Percentiles rank a stretch among this genome's conserved stretches.
Evolutionary conservation across 2,797 vertebrate species (phyloP).

Genomic region (Sebastes kiyomatsui): DNA sequence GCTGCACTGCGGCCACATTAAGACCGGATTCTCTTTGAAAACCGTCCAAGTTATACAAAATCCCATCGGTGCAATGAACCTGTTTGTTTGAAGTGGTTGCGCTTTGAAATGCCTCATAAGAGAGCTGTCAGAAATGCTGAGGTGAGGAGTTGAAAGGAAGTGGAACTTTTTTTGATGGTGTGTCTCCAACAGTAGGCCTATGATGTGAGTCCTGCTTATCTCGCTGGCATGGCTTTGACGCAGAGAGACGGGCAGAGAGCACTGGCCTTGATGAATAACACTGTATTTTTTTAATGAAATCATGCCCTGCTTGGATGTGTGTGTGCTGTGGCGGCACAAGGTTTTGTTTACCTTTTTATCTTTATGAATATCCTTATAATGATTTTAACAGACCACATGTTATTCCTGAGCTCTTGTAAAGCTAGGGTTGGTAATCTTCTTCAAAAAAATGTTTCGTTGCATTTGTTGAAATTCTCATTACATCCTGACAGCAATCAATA

Average conservation of each 20-base stretch:
- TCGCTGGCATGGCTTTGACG: background rate
- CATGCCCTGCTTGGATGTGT: background rate
- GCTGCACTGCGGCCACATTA: conserved; percentile 12
- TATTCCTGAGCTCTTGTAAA: background rate
- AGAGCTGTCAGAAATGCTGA: conserved; percentile 24
- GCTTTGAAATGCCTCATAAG: conserved; percentile 57
- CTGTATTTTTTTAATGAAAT: conserved; percentile 4
- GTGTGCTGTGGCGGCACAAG: background rate
- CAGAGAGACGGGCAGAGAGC: background rate
- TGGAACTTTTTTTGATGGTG: conserved; percentile 12
- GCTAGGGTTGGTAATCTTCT: background rate
- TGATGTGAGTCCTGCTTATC: conserved; percentile 26
- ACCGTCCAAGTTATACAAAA: conserved; percentile 31
- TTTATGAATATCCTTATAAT: background rate
- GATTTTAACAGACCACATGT: background rate
- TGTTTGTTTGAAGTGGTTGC: conserved; percentile 55
- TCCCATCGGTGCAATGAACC: conserved; percentile 42
- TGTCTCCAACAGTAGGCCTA: background rate
- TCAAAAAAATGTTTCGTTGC: background rate
- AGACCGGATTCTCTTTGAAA: conserved; percentile 45
- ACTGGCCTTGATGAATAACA: background rate
- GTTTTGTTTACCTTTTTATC: conserved; percentile 6
- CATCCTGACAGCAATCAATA: background rate
- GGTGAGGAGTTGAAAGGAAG: conserved; percentile 42
- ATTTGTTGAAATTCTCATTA: background rate